Evolutionary conservation across 2,113 vertebrate genomes (phyloP), one percentile per base, ranked within the genome.

Genomic region (Thinocorus orbignyianus): DNA sequence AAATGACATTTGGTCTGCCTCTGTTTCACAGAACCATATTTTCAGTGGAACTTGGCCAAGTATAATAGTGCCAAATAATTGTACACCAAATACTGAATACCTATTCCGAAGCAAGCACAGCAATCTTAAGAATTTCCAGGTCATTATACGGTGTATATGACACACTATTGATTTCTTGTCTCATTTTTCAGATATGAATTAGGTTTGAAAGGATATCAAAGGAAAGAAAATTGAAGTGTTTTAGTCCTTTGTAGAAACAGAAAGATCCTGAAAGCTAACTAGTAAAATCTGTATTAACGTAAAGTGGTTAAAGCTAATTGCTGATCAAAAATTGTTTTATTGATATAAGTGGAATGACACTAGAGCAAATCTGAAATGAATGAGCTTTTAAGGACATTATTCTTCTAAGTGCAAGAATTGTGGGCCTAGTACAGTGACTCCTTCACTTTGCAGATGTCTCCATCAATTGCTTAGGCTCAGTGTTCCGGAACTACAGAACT

Each of bases 141-240:
- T 90, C 81, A 73, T 95, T 93, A 70, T 94, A 70, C 28, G 64
- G 42, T 66, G 31, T 42, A 68, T 51, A 58, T 51, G 22, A 58
- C 76, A 62, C 42, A 23, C 17, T 55, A 93, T 88, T 62, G 93
- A 95, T 96, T 93, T 81, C 82, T 93, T 37, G 13, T 96, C 88
- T 92, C 4, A 8, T 91, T 92, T 78, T 82, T 86, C 82, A 95
- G 60, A 44, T 81, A 77, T 37, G 76, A 81, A 94, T 92, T 70
- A 81, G 44, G 54, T 86, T 90, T 68, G 42, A 92, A 86, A 88
- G 55, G 48, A 84, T 83, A 90, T 31, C n/a, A 68, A n/a, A 66
- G 86, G 88, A 94, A 86, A 88, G 48, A 58, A 80, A 88, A 83
- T 5, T 37, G 61, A 46, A 49, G 42, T 28, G 28, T 20, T 88